These are phyloP conservation scores for Gyrodactylus salaris DNA, from an alignment of 1,140 invertebrate genomes.

Conservation along the genomic window DNA sequence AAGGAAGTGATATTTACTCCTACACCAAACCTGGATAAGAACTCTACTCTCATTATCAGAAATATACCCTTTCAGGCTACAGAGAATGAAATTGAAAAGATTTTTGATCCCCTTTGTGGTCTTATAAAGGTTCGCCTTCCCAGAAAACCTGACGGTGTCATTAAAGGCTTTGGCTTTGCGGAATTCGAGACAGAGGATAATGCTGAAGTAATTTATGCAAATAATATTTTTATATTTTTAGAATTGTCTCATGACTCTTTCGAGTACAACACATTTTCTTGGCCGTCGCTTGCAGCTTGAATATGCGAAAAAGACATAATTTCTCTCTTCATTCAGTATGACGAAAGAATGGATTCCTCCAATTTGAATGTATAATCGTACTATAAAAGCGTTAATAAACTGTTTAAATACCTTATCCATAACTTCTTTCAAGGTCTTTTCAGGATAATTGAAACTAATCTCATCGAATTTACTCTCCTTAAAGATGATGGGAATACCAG, in stretches of 20 bases:
- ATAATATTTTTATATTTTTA: background rate
- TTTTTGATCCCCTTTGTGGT: background rate
- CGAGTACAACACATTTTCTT: background rate
- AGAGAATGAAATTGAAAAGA: background rate
- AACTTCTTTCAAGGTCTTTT: background rate
- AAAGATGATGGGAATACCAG: background rate
- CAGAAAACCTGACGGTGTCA: background rate
- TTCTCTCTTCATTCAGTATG: too few relatives aligned
- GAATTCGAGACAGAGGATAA: background rate
- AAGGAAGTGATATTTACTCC: background rate
- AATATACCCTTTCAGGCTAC: slow-evolving; percentile 1
- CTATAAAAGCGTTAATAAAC: too few relatives aligned
- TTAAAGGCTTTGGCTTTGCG: background rate
- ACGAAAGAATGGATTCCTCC: background rate
- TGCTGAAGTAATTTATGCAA: background rate
- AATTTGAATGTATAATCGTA: too few relatives aligned
- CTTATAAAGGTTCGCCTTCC: background rate
- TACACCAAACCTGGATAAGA: background rate
- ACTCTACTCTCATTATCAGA: background rate
- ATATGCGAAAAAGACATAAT: background rate
- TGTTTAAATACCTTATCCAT: too few relatives aligned
- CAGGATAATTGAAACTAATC: background rate
- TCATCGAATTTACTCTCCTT: background rate
- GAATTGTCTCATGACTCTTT: background rate
- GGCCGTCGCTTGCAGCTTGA: background rate